Base-by-base conservation (phyloP, 2,888 invertebrate genomes). In the Andrena trimmerana region DNA sequence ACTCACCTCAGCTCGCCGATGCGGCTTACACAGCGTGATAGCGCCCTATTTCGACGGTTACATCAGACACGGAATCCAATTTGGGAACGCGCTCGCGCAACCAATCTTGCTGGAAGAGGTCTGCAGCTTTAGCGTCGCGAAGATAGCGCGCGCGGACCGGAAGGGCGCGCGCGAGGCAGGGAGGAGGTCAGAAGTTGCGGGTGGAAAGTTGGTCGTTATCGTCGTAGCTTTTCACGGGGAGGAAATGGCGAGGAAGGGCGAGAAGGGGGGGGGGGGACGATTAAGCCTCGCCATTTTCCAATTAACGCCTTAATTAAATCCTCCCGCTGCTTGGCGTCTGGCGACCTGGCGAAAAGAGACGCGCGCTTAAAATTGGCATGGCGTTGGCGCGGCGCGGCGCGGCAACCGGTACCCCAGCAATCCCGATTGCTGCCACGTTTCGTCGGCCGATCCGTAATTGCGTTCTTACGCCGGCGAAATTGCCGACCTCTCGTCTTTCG, bases 221-320 rank as follows among this genome's bases (percentile, higher is more conserved):
- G 88, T 85, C 86, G 89, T 78, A 89, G 91, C 90, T 90, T 92
- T 92, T 91, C 91, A 90, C 86, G 82, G 88, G 85, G 86, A 84
- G 92, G 90, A 91, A 92, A 92, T 24, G 57, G 57, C 90, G 42
- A 42, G 42, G 42, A 42, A 42, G 42, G 42, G 42, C 42, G 42
- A 42, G 42, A 42, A 13, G 42, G 33, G 7, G 33, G 2, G 29
- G 5, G 90, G 89, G 78, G 84, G 86, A 86, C 92, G 92, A 93
- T 93, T 92, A 93, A 93, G 92, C 91, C 92, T 91, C 91, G 92
- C 92, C 91, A 91, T 92, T 93, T 93, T 93, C 92, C 93, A 93
- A 93, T 93, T 93, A 93, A 93, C 92, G 92, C 92, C 91, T 93
- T 93, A 93, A 93, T 93, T 93, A 92, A 93, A 93, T 93, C 91